phyloP scores from a whole-genome alignment of 1,140 invertebrate species.

The Drosophila watanabei region DNA sequence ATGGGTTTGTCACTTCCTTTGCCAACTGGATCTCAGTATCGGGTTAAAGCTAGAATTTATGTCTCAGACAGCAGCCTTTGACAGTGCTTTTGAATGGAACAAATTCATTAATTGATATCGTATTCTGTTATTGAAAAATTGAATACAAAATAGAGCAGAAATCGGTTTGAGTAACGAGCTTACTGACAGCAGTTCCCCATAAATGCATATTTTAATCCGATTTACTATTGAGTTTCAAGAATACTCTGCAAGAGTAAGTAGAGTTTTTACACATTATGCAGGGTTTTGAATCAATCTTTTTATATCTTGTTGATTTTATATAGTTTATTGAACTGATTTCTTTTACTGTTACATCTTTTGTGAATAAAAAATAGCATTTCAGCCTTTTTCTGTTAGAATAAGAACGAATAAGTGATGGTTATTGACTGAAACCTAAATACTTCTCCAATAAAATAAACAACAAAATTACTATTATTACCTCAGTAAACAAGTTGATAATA shows the following conservation, averaged over 20 bases:
- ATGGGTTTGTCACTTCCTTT: conserved; percentile 57
- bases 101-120: conserved; percentile 41
- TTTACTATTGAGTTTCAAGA: background rate
- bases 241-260: background rate
- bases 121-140: conserved; percentile 25
- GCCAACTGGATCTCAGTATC: conserved; percentile 16
- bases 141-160: conserved; percentile 22
- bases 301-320: background rate
- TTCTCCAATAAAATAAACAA: background rate
- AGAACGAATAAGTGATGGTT: background rate
- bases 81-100: conserved; percentile 34
- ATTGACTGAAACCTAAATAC: background rate
- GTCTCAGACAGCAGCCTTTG: conserved; percentile 14
- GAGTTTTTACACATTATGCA: background rate
- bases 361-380: too few relatives aligned
- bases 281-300: too few relatives aligned
- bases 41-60: conserved; percentile 34
- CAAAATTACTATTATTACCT: background rate
- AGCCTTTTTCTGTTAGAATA: background rate
- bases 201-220: conserved; percentile 9
- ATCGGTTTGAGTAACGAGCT: conserved; percentile 43
- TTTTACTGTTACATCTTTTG: too few relatives aligned
- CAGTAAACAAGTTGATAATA: background rate
- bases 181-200: conserved; percentile 36
- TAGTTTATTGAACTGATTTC: background rate